phyloP scores from a whole-genome alignment of 2,113 vertebrate species.

The Lynx canadensis region DNA sequence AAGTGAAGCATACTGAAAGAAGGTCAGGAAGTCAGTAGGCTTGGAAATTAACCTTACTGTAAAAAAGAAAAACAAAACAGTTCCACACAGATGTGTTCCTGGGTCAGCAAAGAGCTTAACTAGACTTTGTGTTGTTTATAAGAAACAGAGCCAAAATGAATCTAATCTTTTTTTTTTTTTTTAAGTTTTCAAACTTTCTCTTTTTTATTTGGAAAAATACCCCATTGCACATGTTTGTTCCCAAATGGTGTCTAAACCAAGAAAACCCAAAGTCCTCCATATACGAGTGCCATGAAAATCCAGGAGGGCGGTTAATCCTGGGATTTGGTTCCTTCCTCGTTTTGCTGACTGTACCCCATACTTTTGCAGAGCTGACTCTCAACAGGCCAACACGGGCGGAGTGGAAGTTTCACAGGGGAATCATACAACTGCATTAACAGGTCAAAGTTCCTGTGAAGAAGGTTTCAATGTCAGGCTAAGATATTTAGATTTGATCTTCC shows the following conservation, averaged over 20 bases:
- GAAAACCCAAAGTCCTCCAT: background rate
- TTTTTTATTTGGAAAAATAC: slow-evolving; percentile 53
- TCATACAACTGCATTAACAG: background rate
- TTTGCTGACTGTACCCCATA: background rate
- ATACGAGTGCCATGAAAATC: no score
- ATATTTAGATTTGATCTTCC: background rate
- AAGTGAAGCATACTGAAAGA: slow-evolving; percentile 20
- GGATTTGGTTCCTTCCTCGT: background rate
- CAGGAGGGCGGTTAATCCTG: background rate
- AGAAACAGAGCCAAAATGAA: slow-evolving; percentile 61
- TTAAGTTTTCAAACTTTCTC: slow-evolving; percentile 64
- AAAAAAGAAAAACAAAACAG: slow-evolving; percentile 63
- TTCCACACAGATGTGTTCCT: slow-evolving; percentile 55
- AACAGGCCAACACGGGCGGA: background rate
- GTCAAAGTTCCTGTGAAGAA: background rate
- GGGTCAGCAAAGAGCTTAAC: slow-evolving; percentile 68
- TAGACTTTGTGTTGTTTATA: slow-evolving; percentile 69
- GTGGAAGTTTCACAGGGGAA: background rate
- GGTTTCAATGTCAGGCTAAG: background rate
- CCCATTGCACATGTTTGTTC: background rate
- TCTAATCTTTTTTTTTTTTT: background rate
- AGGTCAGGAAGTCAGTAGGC: background rate
- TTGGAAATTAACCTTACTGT: slow-evolving; percentile 58
- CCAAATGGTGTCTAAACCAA: background rate
- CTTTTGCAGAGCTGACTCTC: background rate